These are phyloP conservation scores for Hesperia comma DNA, from an alignment of 2,888 invertebrate species.

Conservation along the genomic window DNA sequence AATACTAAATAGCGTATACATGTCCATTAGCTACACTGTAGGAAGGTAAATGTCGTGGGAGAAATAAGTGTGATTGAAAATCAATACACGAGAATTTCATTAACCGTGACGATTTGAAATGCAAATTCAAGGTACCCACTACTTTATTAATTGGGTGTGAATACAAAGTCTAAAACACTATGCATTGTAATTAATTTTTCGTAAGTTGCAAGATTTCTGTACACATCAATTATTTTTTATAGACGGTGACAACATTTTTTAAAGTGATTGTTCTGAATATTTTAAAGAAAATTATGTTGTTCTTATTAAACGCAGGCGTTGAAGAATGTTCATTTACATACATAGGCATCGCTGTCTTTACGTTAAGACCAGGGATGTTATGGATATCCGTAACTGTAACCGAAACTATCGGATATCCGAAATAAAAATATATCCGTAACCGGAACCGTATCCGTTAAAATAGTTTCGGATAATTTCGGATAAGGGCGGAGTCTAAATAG, in stretches of 20 bases:
- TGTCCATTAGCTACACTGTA: constrained; percentile 26
- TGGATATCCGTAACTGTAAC: too few relatives aligned
- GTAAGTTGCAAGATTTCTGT: background rate
- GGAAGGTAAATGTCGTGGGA: constrained; percentile 28
- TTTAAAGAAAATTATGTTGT: background rate
- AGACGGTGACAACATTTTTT: background rate
- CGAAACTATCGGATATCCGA: too few relatives aligned
- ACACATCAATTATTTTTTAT: background rate
- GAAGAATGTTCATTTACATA: too few relatives aligned
- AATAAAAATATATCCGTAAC: too few relatives aligned
- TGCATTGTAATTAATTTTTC: constrained; percentile 45
- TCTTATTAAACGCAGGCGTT: too few relatives aligned
- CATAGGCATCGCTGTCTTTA: background rate
- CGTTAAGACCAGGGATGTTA: too few relatives aligned
- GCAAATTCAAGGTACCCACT: constrained; percentile 22
- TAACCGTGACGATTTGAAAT: constrained; percentile 15
- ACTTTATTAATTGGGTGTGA: constrained; percentile 16
- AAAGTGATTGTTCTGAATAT: background rate
- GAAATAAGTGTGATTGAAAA: constrained; percentile 23
- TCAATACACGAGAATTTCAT: constrained; percentile 21
- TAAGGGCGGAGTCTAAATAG: too few relatives aligned
- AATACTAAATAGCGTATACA: constrained; percentile 46
- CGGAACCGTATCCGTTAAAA: too few relatives aligned
- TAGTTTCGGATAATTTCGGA: too few relatives aligned
- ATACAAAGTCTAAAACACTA: constrained; percentile 6